Base-by-base conservation (phyloP, 2,113 vertebrate genomes). In the Neolamprologus fasciatus region DNA sequence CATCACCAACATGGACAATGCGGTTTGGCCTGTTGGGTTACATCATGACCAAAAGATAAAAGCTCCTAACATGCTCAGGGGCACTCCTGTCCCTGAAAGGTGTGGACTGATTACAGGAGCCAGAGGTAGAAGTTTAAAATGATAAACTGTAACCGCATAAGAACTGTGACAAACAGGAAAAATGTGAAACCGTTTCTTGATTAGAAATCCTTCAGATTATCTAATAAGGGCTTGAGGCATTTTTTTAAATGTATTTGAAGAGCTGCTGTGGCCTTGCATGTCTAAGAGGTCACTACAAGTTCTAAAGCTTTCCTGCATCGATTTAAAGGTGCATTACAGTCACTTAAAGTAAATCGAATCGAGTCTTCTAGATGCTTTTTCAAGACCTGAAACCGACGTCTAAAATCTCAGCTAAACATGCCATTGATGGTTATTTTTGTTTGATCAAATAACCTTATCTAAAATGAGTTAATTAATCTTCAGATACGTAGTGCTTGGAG, bases 1-100 rank as follows among this genome's bases (percentile, higher is more conserved):
- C 35, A 58, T 79, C 66, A 81, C 33, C 17, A 51, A 35, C 50
- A n/a, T 58, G 68, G 80, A 89, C 83, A 89, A 88, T 95, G 96
- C 19, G 54, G 96, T 95, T 89, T 86, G 87, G 94, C 94, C 94
- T 88, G 95, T 95, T 88, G 35, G 92, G 88, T 95, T 13, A 87
- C 90, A 89, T 89, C 91, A 53, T 33, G 10, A 78, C 35, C 79
- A 23, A 51, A 78, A 51, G 12, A 81, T 58, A 31, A 78, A 80
- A 21, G 3, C 80, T 71, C 7, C 11, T 16, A 23, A 45, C 6
- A 14, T 13, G 21, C 21, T 73, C 3, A 5, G 40, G 23, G 80
- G 2, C 87, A 84, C 90, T 63, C 93, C 93, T 84, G 14, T 57
- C 23, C 68, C 51, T 8, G 63, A 63, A 12, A 76, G 50, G 28